Evolutionary conservation across 2,113 vertebrate genomes (phyloP), one percentile per base, ranked within the genome.

Genomic region (Conger conger): DNA sequence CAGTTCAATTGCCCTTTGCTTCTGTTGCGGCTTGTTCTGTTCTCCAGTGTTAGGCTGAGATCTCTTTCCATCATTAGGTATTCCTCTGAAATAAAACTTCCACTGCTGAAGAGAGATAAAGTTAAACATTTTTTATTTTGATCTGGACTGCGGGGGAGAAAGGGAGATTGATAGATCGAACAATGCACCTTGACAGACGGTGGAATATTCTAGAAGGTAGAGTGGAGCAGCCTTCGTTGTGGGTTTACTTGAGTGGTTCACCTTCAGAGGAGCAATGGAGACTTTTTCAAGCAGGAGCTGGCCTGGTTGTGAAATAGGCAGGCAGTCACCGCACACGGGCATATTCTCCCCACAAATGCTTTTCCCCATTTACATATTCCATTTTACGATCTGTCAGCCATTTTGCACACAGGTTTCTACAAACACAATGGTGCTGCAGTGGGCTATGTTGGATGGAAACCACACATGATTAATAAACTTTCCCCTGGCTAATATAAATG

Each of bases 101-200:
- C 8, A 13, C n/a, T 33, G 68, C 68, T 73, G 8, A 20, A 73
- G 68, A 30, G n/a, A 33, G 68, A 73, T 73, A 33, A 73, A 73
- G 68, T 73, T 73, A 13, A 33, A 73, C 9, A 4, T 73, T 33
- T 73, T 73, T 73, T 73, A 73, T 33, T n/a, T 73, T 73, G n/a
- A 33, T 13, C 27, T 33, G 9, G 68, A 33, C 33, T 7, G 68
- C 13, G n/a, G 33, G n/a, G n/a, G 68, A 73, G 68, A 33, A 73
- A 73, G 68, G 80, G 80, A 76, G 84, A 86, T 87, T 89, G 86
- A 90, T 87, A 88, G 89, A 90, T 86, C 63, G 18, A 7, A 83
- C 84, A 86, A 85, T 86, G 82, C 50, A 85, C 86, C 86, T 86
- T 89, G 86, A 88, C 87, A 88, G 87, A 79, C 86, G 40, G 57